phyloP scores from a whole-genome alignment of 1,140 invertebrate genomes.

The Nasonia giraulti region DNA sequence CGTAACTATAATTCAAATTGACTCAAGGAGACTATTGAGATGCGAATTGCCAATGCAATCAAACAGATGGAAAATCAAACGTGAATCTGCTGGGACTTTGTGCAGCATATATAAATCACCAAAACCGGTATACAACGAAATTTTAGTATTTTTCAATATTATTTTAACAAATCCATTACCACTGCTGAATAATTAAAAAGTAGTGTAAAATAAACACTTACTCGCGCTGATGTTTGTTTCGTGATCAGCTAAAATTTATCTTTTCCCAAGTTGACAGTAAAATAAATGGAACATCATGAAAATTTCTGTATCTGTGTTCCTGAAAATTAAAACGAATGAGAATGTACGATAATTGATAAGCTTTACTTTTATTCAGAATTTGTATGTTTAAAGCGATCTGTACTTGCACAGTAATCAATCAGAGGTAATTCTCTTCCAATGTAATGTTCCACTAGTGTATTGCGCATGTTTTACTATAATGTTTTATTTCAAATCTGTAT shows the following conservation, averaged over 20 bases:
- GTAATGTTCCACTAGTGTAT: background rate
- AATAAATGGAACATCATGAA: background rate
- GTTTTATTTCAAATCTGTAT: constrained; percentile 43
- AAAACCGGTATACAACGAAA: constrained; percentile 59
- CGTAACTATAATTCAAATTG: constrained; percentile 6
- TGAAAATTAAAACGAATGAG: background rate
- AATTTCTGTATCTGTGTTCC: background rate
- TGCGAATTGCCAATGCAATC: constrained; percentile 71
- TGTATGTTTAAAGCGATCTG: background rate
- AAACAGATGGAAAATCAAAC: constrained; percentile 57
- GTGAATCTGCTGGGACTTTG: constrained; percentile 55
- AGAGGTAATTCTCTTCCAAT: background rate
- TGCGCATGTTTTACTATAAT: constrained; percentile 17
- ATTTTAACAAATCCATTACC: constrained; percentile 19
- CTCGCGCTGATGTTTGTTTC: background rate
- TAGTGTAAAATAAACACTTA: background rate
- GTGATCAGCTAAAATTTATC: background rate
- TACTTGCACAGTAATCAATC: background rate
- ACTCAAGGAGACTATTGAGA: constrained; percentile 14
- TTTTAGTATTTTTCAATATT: constrained; percentile 42
- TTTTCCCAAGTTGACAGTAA: background rate
- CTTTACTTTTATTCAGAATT: background rate
- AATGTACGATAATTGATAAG: background rate
- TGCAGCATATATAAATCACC: constrained; percentile 51
- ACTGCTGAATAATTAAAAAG: background rate